phyloP scores from a whole-genome alignment of 35 echinoderm and acorn worm genomes.

The Ptychodera flava region DNA sequence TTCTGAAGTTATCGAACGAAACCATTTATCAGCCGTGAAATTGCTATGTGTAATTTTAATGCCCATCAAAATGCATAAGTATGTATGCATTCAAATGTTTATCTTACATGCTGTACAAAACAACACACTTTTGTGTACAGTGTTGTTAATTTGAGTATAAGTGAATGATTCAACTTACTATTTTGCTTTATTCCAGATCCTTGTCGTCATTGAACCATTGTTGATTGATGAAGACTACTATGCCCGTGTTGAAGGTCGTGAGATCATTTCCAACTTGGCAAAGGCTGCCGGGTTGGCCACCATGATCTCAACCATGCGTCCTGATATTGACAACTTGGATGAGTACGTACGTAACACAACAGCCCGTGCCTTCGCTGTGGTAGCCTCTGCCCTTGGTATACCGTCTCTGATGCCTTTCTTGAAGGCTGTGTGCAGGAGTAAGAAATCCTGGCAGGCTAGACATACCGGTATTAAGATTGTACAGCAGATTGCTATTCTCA shows the following conservation, averaged over 20 bases:
- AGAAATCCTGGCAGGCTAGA: constrained; percentile 99
- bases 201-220: constrained; percentile 96
- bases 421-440: constrained; percentile 98
- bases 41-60: too few relatives aligned
- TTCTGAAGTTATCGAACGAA: too few relatives aligned
- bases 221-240: constrained; percentile 99
- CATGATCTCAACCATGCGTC: constrained; percentile 99
- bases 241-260: constrained; percentile 92
- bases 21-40: too few relatives aligned
- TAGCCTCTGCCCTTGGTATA: constrained; percentile 94
- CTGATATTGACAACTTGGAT: constrained; percentile 99
- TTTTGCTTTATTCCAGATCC: constrained; percentile 46
- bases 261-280: constrained; percentile 98
- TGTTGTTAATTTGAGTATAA: too few relatives aligned
- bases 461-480: constrained; percentile 99
- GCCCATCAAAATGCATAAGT: too few relatives aligned
- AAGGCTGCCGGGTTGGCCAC: constrained; percentile 96
- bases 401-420: constrained; percentile 93
- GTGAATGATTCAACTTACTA: too few relatives aligned
- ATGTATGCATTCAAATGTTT: too few relatives aligned
- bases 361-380: constrained; percentile 93
- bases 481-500: constrained; percentile 99
- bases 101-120: too few relatives aligned
- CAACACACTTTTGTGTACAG: too few relatives aligned
- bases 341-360: constrained; percentile 99